Base-by-base conservation (phyloP, 1,140 invertebrate species). In the Euglossa dilemma region DNA sequence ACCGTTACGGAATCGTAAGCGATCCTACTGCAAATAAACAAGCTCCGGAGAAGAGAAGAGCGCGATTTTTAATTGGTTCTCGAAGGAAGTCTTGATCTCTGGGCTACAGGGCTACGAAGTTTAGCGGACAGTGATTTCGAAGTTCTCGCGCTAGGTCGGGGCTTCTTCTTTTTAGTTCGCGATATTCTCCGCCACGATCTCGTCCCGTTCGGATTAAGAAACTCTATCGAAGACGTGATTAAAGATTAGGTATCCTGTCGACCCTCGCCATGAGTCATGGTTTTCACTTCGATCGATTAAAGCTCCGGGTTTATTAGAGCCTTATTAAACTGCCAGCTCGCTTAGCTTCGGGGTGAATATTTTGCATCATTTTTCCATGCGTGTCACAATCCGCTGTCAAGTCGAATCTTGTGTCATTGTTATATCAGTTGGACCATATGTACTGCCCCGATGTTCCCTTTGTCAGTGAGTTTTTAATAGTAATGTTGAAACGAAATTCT, bases 191-290 rank as follows among this genome's bases (percentile, higher is more conserved):
- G 73, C 63, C 57, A 74, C 56, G 83, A 85, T 87, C 83, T 67
- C 76, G 76, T 45, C 70, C 69, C 75, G 80, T 77, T 80, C 80
- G 77, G 86, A 88, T 88, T 88, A 88, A 83, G 78, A 87, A 88
- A 88, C 87, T 88, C 86, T 80, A 88, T 89, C 84, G 84, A 88
- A 85, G 76, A 75, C 86, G 80, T 85, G 87, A 88, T 88, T 85
- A 87, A 88, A 88, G 84, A 85, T 85, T 88, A 80, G 86, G 63
- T 85, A 61, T 54, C 67, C 59, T 73, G 76, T 85, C 85, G 69
- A 81, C 59, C 61, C 28, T 61, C 28, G 52, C 52, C 50, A 57
- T 43, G 57, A 83, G 57, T 67, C 73, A 80, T 72, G 70, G 54
- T 73, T 84, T 87, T 67, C 52, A 69, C 67, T 82, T 36, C 73